These are phyloP conservation scores for Hippoglossus hippoglossus DNA, from an alignment of 2,797 vertebrate species.

Conservation along the genomic window DNA sequence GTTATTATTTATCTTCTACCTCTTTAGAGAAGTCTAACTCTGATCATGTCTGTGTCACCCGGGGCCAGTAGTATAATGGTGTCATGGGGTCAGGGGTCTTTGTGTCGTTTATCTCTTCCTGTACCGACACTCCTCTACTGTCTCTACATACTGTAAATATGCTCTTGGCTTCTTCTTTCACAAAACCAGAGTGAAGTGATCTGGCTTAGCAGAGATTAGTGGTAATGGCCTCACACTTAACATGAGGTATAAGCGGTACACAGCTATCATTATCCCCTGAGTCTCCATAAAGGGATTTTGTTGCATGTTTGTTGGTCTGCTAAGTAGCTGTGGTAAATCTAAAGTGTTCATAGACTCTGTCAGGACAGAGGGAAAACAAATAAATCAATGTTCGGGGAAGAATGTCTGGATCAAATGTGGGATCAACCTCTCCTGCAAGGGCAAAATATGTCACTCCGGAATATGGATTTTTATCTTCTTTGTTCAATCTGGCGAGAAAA, in stretches of 20 bases:
- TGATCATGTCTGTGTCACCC: not conserved
- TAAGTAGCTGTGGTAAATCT: constrained; percentile 35
- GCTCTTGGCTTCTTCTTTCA: constrained; percentile 31
- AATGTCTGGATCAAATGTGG: not conserved
- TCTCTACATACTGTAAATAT: constrained; percentile 30
- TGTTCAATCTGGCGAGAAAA: not conserved
- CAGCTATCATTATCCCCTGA: constrained; percentile 45
- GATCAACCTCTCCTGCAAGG: not conserved
- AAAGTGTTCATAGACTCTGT: constrained; percentile 24
- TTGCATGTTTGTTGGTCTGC: constrained; percentile 46
- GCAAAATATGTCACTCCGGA: not conserved
- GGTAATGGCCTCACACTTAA: constrained; percentile 41
- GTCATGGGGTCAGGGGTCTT: too few species aligned
- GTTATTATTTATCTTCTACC: too few species aligned
- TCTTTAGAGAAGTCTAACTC: too few species aligned
- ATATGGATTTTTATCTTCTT: not conserved
- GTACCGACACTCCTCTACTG: constrained; percentile 9
- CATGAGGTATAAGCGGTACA: constrained; percentile 24
- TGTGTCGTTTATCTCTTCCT: not conserved
- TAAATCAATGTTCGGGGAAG: not conserved
- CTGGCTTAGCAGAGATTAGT: constrained; percentile 45
- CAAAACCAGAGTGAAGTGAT: constrained; percentile 28
- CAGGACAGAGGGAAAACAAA: constrained; percentile 6
- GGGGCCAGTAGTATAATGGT: constrained; percentile 18
- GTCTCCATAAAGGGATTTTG: constrained; percentile 28